A percentile compares a stretch with the other conserved stretches of the same genome.
Conservation (phyloP, 2,888 invertebrate genomes). For the Tachina lurida region DNA sequence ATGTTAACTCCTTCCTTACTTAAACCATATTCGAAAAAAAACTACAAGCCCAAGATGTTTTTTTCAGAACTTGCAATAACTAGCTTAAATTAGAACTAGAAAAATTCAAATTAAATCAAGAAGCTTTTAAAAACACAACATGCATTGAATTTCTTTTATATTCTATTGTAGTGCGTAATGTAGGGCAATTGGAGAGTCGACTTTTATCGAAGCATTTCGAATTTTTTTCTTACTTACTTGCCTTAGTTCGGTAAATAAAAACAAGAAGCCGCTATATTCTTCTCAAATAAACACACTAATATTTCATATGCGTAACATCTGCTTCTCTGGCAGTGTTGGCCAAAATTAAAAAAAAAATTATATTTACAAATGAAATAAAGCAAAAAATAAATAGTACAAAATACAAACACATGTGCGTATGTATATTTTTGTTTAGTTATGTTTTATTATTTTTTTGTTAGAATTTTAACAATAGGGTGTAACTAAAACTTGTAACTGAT, state of each 20-base stretch:
- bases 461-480: background rate
- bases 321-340: slow-evolving; percentile 25
- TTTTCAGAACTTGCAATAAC: too few species aligned
- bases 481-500: background rate
- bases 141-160: background rate
- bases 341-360: slow-evolving; percentile 32
- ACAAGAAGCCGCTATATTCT: background rate
- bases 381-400: slow-evolving; percentile 18
- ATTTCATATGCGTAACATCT: slow-evolving; percentile 56
- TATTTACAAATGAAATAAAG: slow-evolving; percentile 49
- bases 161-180: background rate
- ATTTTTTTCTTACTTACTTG: background rate
- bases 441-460: background rate
- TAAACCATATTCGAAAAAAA: too few species aligned
- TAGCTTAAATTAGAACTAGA: too few species aligned
- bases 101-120: too few species aligned
- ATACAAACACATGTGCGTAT: background rate
- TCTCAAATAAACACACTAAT: slow-evolving; percentile 6
- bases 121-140: too few species aligned
- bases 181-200: background rate
- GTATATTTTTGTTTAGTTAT: too few species aligned
- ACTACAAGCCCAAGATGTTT: too few species aligned
- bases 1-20: too few species aligned
- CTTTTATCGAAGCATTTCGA: background rate
- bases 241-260: slow-evolving; percentile 31